These are phyloP conservation scores for Parapristionchus giblindavisi DNA, from an alignment of 2,888 invertebrate genomes.

Conservation along the genomic window DNA sequence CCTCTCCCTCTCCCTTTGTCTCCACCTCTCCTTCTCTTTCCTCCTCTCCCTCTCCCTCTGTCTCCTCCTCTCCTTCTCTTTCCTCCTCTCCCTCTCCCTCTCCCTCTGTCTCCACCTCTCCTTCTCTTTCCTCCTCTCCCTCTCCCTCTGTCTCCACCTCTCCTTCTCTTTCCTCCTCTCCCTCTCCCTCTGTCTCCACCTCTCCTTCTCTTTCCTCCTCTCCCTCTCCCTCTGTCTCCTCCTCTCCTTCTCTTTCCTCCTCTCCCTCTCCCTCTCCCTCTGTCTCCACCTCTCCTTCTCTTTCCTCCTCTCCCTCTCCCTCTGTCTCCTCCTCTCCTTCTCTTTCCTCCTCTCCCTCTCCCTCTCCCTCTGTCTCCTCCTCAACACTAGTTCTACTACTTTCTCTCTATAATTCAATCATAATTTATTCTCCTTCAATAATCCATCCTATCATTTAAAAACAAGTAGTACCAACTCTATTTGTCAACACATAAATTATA, in stretches of 20 bases:
- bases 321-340: background rate
- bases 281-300: background rate
- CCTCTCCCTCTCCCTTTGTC: background rate
- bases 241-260: background rate
- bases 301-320: background rate
- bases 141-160: background rate
- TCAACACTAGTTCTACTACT: too few relatives aligned
- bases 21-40: too few relatives aligned
- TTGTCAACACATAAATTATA: too few relatives aligned
- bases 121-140: constrained; percentile 5
- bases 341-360: background rate
- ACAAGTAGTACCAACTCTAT: too few relatives aligned
- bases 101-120: constrained; percentile 1
- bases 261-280: background rate
- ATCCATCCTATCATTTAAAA: too few relatives aligned
- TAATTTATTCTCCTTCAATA: too few relatives aligned
- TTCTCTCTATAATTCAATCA: too few relatives aligned
- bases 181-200: background rate
- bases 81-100: background rate
- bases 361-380: background rate
- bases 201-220: background rate
- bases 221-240: background rate
- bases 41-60: too few relatives aligned
- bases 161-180: too few relatives aligned
- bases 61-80: constrained; percentile 1